Conservation (phyloP, 2,888 invertebrate genomes). For the Agonopterix alstromeriana region DNA sequence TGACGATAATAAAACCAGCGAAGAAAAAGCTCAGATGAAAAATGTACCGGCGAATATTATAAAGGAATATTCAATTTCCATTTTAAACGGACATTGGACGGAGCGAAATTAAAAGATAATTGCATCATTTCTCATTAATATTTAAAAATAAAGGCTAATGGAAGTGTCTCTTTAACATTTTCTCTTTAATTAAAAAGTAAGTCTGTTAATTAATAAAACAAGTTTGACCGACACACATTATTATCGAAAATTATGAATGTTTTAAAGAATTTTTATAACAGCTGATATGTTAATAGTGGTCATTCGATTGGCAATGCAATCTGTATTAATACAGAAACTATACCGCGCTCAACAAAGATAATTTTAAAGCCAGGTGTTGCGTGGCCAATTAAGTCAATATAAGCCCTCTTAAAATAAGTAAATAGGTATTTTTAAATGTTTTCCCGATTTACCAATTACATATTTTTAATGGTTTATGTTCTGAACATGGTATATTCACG, state of each 20-base stretch:
- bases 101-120: conserved; percentile 31
- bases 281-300: conserved; percentile 22
- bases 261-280: conserved; percentile 14
- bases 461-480: too few relatives aligned
- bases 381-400: too few relatives aligned
- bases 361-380: too few relatives aligned
- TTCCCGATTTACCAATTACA: too few relatives aligned
- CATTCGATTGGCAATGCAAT: background rate
- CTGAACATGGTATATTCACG: too few relatives aligned
- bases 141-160: conserved; percentile 22
- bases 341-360: too few relatives aligned
- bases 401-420: too few relatives aligned
- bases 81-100: conserved; percentile 28
- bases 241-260: conserved; percentile 13
- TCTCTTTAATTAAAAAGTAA: conserved; percentile 32
- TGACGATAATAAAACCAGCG: too few relatives aligned
- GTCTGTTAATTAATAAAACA: conserved; percentile 23
- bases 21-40: too few relatives aligned
- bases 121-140: conserved; percentile 21
- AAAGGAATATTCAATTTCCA: conserved; percentile 25
- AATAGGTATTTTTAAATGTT: too few relatives aligned
- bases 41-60: too few relatives aligned
- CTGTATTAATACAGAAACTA: too few relatives aligned
- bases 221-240: conserved; percentile 16
- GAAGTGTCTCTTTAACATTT: conserved; percentile 21